phyloP scores from a whole-genome alignment of 2,113 vertebrate genomes.

The Sinocyclocheilus rhinocerous region DNA sequence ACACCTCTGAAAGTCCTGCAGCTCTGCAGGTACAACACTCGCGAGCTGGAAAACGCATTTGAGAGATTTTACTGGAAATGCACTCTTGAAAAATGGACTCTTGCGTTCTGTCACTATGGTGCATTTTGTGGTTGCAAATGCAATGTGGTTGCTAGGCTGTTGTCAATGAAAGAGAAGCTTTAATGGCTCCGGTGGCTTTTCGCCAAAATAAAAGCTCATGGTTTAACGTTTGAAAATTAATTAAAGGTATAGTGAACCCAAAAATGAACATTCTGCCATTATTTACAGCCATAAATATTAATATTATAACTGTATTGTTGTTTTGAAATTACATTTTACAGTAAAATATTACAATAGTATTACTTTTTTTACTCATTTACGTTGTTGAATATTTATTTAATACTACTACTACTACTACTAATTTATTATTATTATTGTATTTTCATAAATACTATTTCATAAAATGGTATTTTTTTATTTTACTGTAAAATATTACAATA shows the following conservation, averaged over 20 bases:
- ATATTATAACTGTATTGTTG: background rate
- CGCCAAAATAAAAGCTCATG: background rate
- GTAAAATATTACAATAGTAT: background rate
- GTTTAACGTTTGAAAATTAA: background rate
- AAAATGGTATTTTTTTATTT: too few species aligned
- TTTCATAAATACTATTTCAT: too few species aligned
- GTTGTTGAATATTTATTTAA: background rate
- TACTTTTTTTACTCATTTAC: background rate
- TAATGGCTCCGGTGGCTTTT: background rate
- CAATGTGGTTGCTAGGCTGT: background rate
- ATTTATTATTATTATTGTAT: too few species aligned
- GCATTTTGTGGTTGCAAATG: background rate
- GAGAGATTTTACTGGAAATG: background rate
- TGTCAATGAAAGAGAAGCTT: background rate
- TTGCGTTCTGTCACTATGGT: background rate
- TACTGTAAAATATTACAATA: too few species aligned
- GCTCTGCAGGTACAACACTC: background rate
- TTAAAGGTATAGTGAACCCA: background rate
- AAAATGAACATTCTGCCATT: background rate
- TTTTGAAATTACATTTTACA: background rate
- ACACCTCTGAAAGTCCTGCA: constrained; percentile 24
- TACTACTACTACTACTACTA: background rate
- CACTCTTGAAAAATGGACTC: too few species aligned
- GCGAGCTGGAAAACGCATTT: background rate
- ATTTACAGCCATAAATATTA: background rate